Base-by-base conservation (phyloP, 2,888 invertebrate species). In the Acleris literana region DNA sequence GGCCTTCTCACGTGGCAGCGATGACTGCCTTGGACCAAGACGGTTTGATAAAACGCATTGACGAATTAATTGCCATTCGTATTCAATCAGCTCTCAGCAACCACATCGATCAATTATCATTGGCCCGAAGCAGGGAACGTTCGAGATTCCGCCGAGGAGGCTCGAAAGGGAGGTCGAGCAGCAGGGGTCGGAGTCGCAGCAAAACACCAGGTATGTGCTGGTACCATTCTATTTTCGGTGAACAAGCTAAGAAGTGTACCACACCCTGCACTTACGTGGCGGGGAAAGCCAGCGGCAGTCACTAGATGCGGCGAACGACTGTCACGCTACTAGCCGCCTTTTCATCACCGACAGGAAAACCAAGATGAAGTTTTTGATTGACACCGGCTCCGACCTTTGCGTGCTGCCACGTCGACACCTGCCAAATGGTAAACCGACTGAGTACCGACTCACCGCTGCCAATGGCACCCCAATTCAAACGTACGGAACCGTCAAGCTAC, bases 391-490 rank as follows among this genome's bases (percentile, higher is more conserved):
- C 33, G 58, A 59, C 33, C 20, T 59, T 6, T 59, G 58, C 16
- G 58, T 59, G 16, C 49, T 39, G 16, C 39, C 49, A 20, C 5
- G 49, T 20, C 51, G 20, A 11, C 51, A 51, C 13, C 18, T 51
- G 22, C 17, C 48, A 7, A 17, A 48, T 18, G 48, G 48, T 48
- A 48, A 51, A 51, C 51, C 51, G 51, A 43, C 51, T 51, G 51
- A 20, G 51, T 51, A 48, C 48, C 51, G 51, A 5, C 20, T 48
- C 22, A 80, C 18, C 48, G 48, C 48, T 78, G 0, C 84, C 85
- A 66, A 81, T 83, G 0, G 78, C 87, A 65, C 83, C 85, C 51
- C 68, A 2, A 48, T 64, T 5, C 49, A 60, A 17, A 70, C 64
- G 1, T 55, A 71, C 17, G 48, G n/a, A 60, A 67, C 17, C 67